Base-by-base conservation (phyloP, 2,797 vertebrate genomes). In the Dendrocincla tyrannina region DNA sequence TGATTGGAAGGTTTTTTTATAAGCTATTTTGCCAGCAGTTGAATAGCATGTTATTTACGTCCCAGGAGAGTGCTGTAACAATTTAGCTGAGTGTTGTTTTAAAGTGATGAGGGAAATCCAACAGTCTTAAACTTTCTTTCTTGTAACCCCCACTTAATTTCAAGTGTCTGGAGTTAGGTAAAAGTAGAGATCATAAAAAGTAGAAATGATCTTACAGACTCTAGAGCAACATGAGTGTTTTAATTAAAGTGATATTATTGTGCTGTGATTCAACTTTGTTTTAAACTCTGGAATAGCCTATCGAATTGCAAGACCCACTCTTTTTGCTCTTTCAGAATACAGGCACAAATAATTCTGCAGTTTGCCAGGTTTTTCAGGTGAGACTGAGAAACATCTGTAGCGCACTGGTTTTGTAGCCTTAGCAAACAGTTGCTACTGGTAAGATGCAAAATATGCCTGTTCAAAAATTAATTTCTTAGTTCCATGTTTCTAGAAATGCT, bases 101-200 rank as follows among this genome's bases (percentile, higher is more conserved):
- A 90, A 96, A 93, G 25, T 8, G n/a, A 64, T 82, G 63, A 94
- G 27, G 35, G n/a, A 72, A 95, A 94, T 94, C 78, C 87, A 84
- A 56, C 23, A 92, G 70, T 55, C 37, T 35, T 95, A 60, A 60
- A 39, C 62, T 92, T 89, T 85, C 69, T 93, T 85, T 91, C 49
- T 59, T 81, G 76, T 60, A 94, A 92, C 32, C 33, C 53, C 62
- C 64, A 70, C 59, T 76, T 42, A 53, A 92, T 59, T 84, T 92
- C 37, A 73, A 6, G 41, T 88, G 55, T 25, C 33, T 70, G n/a
- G 4, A 73, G 42, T 96, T 68, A 83, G 30, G 23, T 62, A 60
- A 74, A 88, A 80, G 59, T 53, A 60, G 32, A 67, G 52, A 74
- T 82, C 46, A 52, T 56, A 50, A 84, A 89, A 75, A 10, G 10